Evolutionary conservation across 1,140 invertebrate species (phyloP).

Genomic region (Centruroides sculpturatus): DNA sequence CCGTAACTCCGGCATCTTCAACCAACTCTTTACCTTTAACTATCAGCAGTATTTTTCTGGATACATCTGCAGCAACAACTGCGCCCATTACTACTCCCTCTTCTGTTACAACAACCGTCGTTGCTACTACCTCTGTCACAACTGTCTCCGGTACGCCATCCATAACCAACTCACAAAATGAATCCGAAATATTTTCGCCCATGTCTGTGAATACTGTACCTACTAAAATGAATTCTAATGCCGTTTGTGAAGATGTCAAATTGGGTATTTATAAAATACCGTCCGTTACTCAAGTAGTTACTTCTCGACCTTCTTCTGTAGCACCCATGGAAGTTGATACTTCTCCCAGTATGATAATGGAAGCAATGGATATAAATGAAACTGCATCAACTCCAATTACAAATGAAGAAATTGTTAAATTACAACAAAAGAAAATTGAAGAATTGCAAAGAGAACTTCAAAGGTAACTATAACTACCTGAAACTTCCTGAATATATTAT

Average conservation of each 20-base stretch:
- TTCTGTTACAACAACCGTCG: conserved; percentile 1
- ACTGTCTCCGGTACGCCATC: background rate
- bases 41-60: conserved; percentile 5
- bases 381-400: background rate
- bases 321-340: conserved; percentile 13
- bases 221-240: no score
- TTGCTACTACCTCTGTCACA: background rate
- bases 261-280: no score
- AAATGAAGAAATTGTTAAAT: conserved; percentile 37
- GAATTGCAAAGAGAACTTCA: conserved; percentile 66
- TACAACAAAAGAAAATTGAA: conserved; percentile 73
- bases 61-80: background rate
- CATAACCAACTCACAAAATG: no score
- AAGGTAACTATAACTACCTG: background rate
- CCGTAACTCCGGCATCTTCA: background rate
- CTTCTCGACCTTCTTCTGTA: conserved; percentile 7
- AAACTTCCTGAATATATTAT: no score
- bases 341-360: background rate
- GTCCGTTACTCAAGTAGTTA: background rate
- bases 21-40: background rate
- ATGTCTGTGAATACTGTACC: no score
- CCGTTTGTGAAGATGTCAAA: no score
- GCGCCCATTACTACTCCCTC: background rate
- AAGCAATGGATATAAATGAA: background rate
- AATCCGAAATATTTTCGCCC: no score